These are phyloP conservation scores for Triops cancriformis DNA, from an alignment of 1,140 invertebrate species.

Conservation along the genomic window DNA sequence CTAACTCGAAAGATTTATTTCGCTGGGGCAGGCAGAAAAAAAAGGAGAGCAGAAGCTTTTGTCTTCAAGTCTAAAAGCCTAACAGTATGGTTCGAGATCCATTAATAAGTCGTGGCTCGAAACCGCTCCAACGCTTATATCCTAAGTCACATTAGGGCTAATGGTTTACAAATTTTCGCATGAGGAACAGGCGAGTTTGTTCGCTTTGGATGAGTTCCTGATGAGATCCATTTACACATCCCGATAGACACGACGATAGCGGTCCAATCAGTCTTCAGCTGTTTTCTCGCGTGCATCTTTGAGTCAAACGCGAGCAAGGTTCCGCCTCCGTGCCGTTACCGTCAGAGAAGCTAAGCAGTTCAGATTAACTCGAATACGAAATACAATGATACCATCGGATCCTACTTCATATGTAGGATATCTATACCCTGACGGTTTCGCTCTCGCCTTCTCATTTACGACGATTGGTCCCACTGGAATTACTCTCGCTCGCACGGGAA, in stretches of 20 bases:
- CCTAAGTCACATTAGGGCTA: neutral
- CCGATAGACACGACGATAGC: neutral
- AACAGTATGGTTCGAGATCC: too few relatives aligned
- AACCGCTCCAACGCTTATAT: too few relatives aligned
- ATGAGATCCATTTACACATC: neutral
- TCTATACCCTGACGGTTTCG: neutral
- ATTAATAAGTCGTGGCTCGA: too few relatives aligned
- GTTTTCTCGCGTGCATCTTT: neutral
- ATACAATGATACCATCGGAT: neutral
- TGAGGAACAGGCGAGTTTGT: neutral
- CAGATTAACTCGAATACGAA: neutral
- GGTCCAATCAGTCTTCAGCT: neutral
- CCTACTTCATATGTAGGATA: neutral
- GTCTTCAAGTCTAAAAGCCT: too few relatives aligned
- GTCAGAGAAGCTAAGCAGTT: neutral
- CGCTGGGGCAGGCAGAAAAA: neutral
- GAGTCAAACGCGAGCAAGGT: neutral
- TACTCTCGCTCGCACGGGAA: neutral
- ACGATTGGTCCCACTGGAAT: neutral
- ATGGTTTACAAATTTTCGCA: neutral
- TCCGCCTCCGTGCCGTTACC: neutral
- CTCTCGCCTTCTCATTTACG: slow-evolving; percentile 8
- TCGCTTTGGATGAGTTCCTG: neutral
- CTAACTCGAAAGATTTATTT: neutral
- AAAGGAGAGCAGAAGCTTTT: neutral